Base-by-base conservation (phyloP, 2,797 vertebrate genomes). In the Thaleichthys pacificus region DNA sequence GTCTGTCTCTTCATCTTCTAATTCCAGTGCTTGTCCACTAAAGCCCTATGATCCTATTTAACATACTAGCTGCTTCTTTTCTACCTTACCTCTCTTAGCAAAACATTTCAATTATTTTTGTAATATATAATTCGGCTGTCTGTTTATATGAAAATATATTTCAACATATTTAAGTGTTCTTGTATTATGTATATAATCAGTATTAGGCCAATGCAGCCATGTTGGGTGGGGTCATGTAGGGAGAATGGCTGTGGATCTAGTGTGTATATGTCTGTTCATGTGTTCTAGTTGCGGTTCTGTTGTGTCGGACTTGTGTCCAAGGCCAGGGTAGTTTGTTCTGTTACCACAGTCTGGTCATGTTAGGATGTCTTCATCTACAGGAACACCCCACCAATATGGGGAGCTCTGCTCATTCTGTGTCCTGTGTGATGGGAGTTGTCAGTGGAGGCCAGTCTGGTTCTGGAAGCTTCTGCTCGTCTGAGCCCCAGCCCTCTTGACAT, bases 161-260 rank as follows among this genome's bases (percentile, higher is more conserved):
- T 93, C 82, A 88, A 84, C 81, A 79, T 90, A 89, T 92, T 77
- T 83, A 92, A 94, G 92, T 94, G 89, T 94, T 94, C 90, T 89
- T 86, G 87, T 91, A 85, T 93, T 92, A 87, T 93, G 90, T 92
- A 92, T 89, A 92, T 91, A 93, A 89, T 88, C 93, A 94, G 94
- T 95, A 93, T 95, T 95, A 94, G 89, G 90, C 89, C 71, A 77
- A 75, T 58, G 24, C 86, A 86, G 88, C 91, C 87, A 81, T 88
- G 76, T 85, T 67, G 76, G 76, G 71, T 72, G 72, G 61, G 76
- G 72, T 67, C 63, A 76, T 14, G 65, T 62, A 63, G 66, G 77
- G 70, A 76, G 32, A 60, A 51, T 17, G 72, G 80, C 72, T 79
- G 80, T 81, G 79, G 80, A 80, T 69, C 38, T 78, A 85, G 58